phyloP scores from a whole-genome alignment of 2,113 vertebrate genomes.

The Bubo bubo region DNA sequence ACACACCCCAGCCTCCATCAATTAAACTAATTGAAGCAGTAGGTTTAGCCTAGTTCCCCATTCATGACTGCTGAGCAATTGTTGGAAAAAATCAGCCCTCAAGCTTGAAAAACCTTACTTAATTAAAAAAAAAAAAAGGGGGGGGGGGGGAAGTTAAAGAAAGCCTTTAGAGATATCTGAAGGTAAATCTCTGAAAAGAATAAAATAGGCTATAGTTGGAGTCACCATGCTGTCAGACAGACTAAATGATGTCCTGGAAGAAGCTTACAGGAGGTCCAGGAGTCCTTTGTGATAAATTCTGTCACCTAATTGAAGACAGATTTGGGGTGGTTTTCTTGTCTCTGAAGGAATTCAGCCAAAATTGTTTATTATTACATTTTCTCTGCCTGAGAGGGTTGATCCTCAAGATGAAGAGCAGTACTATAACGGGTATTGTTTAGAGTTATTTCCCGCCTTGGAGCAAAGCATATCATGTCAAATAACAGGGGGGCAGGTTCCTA shows the following conservation, averaged over 20 bases:
- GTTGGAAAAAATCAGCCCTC: conserved; percentile 21
- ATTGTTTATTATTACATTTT: not conserved
- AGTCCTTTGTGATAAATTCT: not conserved
- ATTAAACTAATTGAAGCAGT: conserved; percentile 64
- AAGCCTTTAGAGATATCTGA: not conserved
- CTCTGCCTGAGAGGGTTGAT: not conserved
- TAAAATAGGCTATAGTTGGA: not conserved
- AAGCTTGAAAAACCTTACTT: conserved; percentile 3
- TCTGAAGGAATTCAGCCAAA: not conserved
- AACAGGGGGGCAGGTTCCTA: not conserved
- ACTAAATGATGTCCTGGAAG: not conserved
- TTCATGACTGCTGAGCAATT: conserved; percentile 20
- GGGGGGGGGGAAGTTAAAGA: rapidly evolving
- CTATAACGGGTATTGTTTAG: not conserved
- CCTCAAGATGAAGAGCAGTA: not conserved
- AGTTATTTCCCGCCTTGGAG: not conserved
- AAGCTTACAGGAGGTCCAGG: not conserved
- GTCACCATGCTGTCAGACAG: not conserved
- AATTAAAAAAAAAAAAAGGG: not conserved
- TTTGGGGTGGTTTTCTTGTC: not conserved
- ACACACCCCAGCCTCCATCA: conserved; percentile 37
- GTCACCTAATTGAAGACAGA: not conserved
- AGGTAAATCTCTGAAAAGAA: not conserved
- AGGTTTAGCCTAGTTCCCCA: conserved; percentile 28
- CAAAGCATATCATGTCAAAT: not conserved